Conservation (phyloP, 2,888 invertebrate genomes). For the Loripinus fragilis region DNA sequence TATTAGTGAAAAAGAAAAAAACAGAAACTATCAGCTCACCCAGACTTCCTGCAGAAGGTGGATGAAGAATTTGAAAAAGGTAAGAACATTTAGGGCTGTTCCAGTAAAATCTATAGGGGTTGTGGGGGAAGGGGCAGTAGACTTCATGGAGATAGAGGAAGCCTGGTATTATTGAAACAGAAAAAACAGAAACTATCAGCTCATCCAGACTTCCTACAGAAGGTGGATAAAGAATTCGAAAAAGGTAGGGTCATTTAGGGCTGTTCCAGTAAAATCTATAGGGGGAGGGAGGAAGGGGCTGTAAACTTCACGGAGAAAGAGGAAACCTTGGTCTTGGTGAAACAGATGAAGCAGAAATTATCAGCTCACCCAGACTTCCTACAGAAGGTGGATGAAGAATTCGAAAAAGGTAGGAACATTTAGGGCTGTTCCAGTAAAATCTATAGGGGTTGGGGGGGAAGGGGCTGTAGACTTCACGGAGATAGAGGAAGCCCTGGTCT, state of each 20-base stretch:
- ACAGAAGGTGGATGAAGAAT: conserved; percentile 80
- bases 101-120: too few relatives aligned
- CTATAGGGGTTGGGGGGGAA: conserved; percentile 70
- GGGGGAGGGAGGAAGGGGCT: conserved; percentile 83
- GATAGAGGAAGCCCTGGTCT: conserved; percentile 83
- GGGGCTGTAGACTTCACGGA: conserved; percentile 82
- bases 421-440: too few relatives aligned
- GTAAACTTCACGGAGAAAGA: conserved; percentile 83
- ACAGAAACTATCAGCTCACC: conserved; percentile 72
- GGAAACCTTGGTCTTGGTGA: conserved; percentile 83
- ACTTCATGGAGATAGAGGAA: conserved; percentile 83
- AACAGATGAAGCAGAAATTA: conserved; percentile 79
- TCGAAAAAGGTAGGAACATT: conserved; percentile 75
- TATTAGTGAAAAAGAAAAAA: conserved; percentile 82
- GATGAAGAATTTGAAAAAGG: conserved; percentile 82
- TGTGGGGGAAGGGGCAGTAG: conserved; percentile 82
- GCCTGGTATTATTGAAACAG: conserved; percentile 83
- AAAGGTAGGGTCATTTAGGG: conserved; percentile 78
- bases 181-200: conserved; percentile 76
- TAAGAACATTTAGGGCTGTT: too few relatives aligned
- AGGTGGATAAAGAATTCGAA: conserved; percentile 80
- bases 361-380: conserved; percentile 79
- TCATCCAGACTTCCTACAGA: conserved; percentile 80
- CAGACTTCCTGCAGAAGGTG: conserved; percentile 81
- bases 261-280: too few relatives aligned